Conservation (phyloP, 2,888 invertebrate genomes). For the Drosophila histrio region DNA sequence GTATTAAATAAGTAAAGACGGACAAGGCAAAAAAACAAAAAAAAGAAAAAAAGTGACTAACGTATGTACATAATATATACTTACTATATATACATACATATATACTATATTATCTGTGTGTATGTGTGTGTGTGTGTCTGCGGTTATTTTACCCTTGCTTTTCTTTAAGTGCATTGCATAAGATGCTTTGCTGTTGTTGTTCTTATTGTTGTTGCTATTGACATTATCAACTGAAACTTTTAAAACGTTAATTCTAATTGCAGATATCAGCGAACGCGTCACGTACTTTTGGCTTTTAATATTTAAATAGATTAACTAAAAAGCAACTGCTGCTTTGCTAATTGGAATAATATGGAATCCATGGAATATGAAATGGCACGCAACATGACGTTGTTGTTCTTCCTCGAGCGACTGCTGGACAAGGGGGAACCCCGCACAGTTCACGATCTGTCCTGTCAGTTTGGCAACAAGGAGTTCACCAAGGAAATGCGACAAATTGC, state of each 20-base stretch:
- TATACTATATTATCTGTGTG: constrained; percentile 24
- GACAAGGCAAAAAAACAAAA: constrained; percentile 25
- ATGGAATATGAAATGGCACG: constrained; percentile 96
- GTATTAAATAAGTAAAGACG: constrained; percentile 68
- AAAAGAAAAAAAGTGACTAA: constrained; percentile 19
- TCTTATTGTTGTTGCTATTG: constrained; percentile 8
- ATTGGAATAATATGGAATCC: constrained; percentile 89
- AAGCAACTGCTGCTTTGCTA: constrained; percentile 1
- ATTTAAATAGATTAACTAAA: constrained; percentile 42
- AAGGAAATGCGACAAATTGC: constrained; percentile 99
- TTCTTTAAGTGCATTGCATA: constrained; percentile 51
- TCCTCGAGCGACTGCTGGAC: constrained; percentile 98
- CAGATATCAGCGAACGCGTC: constrained; percentile 61
- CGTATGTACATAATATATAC: neutral
- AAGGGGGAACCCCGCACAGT: constrained; percentile 97
- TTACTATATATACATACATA: constrained; percentile 14
- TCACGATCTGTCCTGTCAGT: constrained; percentile 99
- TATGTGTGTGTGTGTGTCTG: constrained; percentile 28
- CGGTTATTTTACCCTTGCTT: constrained; percentile 11
- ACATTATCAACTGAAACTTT: constrained; percentile 27
- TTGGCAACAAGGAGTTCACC: constrained; percentile 99
- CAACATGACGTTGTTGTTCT: constrained; percentile 98
- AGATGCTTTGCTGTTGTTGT: constrained; percentile 32
- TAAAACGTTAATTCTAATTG: constrained; percentile 35
- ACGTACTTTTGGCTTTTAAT: constrained; percentile 46